Evolutionary conservation across 2,888 invertebrate genomes (phyloP), one percentile per base, ranked within the genome.

Genomic region (Brachyptera risi): DNA sequence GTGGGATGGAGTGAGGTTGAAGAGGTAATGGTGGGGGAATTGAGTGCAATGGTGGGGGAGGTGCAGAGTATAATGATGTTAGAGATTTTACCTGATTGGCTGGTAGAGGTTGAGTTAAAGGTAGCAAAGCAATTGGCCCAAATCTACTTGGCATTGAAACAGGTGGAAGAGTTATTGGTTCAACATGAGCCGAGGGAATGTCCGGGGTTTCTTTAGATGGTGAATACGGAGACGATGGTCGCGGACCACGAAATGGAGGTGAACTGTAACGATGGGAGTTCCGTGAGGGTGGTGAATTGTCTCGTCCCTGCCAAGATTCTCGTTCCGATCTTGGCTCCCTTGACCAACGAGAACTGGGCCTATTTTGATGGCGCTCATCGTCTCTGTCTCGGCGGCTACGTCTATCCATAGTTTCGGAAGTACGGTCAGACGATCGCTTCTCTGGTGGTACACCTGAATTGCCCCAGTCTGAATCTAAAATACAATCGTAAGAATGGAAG

Each of bases 1-100:
- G 74, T 42, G 78, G 76, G 66, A 78, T 77, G 69, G 75, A 74
- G 65, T 75, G 76, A 7, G 77, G 69, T 21, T 74, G 73, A 5
- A 75, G 69, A 7, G 61, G 58, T 47, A 64, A 59, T 66, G 71
- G 65, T 47, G 68, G 72, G 66, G 61, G 71, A 66, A 68, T 72
- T 68, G 63, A 74, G 69, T 31, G 75, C 71, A 19, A 73, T 69
- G 67, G 68, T 15, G 71, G 61, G 58, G 75, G 73, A 1, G 76
- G 71, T 49, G 76, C 73, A 44, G 75, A 67, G 44, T 72, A 73
- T 7, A 73, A 73, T 24, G 71, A 71, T 63, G 73, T 68, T 49
- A 58, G 68, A n/a, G 67, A 67, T 17, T 66, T 64, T 4, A n/a
- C 23, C 50, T 57, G 50, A 11, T 27, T 58, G 23, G 51, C 56